These are phyloP conservation scores for Amaurobius ferox DNA, from an alignment of 2,888 invertebrate genomes.

Conservation along the genomic window DNA sequence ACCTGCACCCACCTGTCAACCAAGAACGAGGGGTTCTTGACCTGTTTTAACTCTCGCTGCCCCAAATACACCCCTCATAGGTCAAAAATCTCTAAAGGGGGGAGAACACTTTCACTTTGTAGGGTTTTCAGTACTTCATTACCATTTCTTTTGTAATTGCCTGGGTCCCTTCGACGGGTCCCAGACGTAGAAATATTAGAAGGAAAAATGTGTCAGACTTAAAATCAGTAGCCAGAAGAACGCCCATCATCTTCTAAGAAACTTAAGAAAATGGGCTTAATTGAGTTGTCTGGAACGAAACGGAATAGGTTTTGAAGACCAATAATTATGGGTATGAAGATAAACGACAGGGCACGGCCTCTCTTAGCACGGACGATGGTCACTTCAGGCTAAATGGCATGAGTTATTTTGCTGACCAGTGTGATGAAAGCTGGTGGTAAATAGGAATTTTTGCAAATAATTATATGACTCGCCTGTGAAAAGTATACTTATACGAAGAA, in stretches of 20 bases:
- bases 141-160: constrained; percentile 34
- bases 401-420: background rate
- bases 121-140: constrained; percentile 31
- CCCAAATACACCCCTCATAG: constrained; percentile 28
- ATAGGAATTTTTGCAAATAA: too few relatives aligned
- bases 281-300: constrained; percentile 61
- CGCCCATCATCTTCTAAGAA: constrained; percentile 41
- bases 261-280: constrained; percentile 41
- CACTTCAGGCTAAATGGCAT: background rate
- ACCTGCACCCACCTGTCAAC: background rate
- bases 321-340: constrained; percentile 34
- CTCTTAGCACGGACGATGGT: constrained; percentile 27
- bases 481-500: too few relatives aligned
- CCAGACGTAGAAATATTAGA: constrained; percentile 11
- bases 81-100: background rate
- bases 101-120: constrained; percentile 47
- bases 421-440: background rate
- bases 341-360: constrained; percentile 14
- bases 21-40: constrained; percentile 24
- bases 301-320: constrained; percentile 36
- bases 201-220: constrained; percentile 33
- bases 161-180: background rate
- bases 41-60: constrained; percentile 20
- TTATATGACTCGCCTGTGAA: too few relatives aligned
- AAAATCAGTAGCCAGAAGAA: constrained; percentile 40